phyloP scores from a whole-genome alignment of 2,888 invertebrate genomes.

The Rotaria magnacalcarata region DNA sequence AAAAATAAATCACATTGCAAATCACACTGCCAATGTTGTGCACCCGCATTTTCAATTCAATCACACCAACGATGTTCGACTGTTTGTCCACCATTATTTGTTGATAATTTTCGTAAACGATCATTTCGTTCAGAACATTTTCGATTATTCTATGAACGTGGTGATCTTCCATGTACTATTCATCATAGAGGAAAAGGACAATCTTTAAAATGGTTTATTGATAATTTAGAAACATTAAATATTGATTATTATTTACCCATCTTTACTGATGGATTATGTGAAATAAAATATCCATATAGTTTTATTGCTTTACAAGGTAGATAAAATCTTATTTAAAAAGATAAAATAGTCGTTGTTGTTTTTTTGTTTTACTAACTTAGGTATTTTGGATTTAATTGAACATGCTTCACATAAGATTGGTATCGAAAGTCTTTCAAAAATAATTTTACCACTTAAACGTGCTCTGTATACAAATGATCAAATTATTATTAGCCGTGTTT shows the following conservation, averaged over 20 bases:
- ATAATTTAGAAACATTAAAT: conserved; percentile 2
- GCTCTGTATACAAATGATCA: neutral
- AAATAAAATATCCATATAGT: conserved; percentile 17
- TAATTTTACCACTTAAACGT: conserved; percentile 25
- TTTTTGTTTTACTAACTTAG: neutral
- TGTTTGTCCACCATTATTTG: neutral
- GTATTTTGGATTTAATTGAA: neutral
- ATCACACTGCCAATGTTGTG: neutral
- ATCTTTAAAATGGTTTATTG: neutral
- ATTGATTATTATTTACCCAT: conserved; percentile 28
- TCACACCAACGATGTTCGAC: neutral
- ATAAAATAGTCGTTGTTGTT: neutral
- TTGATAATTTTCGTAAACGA: neutral
- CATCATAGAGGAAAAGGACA: neutral
- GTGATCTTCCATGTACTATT: conserved; percentile 30
- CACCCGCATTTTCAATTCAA: neutral
- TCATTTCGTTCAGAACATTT: neutral
- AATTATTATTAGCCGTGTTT: neutral
- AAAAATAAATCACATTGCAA: neutral
- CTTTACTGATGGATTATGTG: conserved; percentile 26
- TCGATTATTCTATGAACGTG: conserved; percentile 20
- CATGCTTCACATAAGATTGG: conserved; percentile 32
- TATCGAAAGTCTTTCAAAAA: neutral
- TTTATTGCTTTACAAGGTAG: conserved; percentile 28
- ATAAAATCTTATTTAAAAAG: too few species aligned